These are phyloP conservation scores for Nerophis ophidion DNA, from an alignment of 2,113 vertebrate species.

Conservation along the genomic window DNA sequence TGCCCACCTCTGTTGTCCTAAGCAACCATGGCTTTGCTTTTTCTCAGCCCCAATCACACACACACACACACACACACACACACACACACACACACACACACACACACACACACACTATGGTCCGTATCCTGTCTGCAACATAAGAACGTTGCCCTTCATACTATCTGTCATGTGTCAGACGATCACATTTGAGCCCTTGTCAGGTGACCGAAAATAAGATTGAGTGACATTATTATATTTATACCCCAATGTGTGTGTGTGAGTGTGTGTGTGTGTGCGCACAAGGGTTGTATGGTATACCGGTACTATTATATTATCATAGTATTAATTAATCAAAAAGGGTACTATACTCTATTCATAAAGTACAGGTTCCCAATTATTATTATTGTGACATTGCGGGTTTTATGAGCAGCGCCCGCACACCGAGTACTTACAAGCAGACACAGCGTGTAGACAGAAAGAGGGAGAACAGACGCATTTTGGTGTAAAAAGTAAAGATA, in stretches of 20 bases:
- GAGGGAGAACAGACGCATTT: too few species aligned
- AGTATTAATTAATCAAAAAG: too few species aligned
- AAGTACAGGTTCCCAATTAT: too few species aligned
- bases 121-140: conserved; percentile 34
- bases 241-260: conserved; percentile 10
- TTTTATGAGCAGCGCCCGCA: too few species aligned
- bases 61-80: conserved; percentile 23
- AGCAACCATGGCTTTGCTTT: conserved; percentile 33
- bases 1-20: conserved; percentile 38
- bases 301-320: too few species aligned
- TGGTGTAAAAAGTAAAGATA: too few species aligned
- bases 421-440: too few species aligned
- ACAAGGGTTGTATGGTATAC: too few species aligned
- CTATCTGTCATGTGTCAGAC: conserved; percentile 40
- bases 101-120: conserved; percentile 1
- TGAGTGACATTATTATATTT: conserved; percentile 40
- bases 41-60: conserved; percentile 12
- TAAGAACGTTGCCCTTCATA: conserved; percentile 53
- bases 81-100: conserved; percentile 13
- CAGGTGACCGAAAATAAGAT: conserved; percentile 40
- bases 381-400: too few species aligned
- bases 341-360: too few species aligned
- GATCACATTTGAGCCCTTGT: conserved; percentile 49
- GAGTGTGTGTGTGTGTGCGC: conserved; percentile 1
- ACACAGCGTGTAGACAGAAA: too few species aligned